Percentiles rank a stretch among this genome's conserved stretches.
phyloP scores from a whole-genome alignment of 2,113 vertebrate genomes.

The Mobula hypostoma region DNA sequence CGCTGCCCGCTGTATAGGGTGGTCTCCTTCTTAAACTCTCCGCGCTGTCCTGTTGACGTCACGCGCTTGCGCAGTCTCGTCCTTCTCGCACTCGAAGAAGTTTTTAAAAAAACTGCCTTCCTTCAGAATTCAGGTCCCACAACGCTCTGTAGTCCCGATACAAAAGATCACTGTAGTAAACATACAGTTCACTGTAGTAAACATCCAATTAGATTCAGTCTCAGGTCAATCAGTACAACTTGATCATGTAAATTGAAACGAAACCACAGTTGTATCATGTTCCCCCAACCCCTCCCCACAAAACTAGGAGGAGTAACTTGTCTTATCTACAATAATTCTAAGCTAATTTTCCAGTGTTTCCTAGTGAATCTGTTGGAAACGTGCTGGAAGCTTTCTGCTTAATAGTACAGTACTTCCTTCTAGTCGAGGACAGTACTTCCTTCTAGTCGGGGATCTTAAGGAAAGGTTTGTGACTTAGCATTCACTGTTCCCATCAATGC shows the following conservation, averaged over 20 bases:
- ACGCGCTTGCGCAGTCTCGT: no score
- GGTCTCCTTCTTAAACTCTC: no score
- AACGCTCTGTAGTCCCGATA: no score
- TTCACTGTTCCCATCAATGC: neutral
- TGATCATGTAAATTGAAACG: no score
- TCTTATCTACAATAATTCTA: neutral
- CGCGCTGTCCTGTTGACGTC: no score
- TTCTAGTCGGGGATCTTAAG: neutral
- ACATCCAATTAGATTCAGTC: neutral
- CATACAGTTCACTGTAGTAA: neutral
- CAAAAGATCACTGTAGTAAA: neutral
- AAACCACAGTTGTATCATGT: no score
- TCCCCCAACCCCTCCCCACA: no score
- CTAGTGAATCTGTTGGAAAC: neutral
- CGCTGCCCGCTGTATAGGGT: no score
- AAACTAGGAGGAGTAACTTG: neutral
- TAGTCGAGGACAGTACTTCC: neutral
- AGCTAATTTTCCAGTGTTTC: neutral
- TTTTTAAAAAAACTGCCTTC: no score
- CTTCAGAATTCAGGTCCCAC: no score
- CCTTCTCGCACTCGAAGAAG: no score
- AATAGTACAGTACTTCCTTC: neutral
- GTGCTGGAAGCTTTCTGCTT: neutral
- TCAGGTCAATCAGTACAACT: neutral
- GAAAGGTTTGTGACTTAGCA: neutral